Base-by-base conservation (phyloP, 2,113 vertebrate species). In the Onychostoma macrolepis region DNA sequence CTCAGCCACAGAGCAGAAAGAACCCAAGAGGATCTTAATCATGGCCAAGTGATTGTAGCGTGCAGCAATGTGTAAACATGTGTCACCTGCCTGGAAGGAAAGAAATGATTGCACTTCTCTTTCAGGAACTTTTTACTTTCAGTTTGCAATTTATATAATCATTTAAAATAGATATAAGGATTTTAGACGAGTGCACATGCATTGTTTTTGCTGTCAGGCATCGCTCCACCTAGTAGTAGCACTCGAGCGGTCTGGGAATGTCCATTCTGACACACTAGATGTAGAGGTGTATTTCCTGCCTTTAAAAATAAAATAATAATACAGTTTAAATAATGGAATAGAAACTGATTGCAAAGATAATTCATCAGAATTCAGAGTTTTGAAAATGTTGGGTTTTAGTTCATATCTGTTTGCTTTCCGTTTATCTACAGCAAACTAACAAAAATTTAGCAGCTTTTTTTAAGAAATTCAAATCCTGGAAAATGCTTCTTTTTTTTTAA, bases 191-290 rank as follows among this genome's bases (percentile, higher is more conserved):
- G 30, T 41, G 80, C 11, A 96, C 97, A 93, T 93, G 97, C 97
- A 1, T 97, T 96, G 88, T 98, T 99, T 94, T 97, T 97, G 89
- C 94, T 93, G 90, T 98, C 96, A 10, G 96, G 94, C 6, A 92
- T 95, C 88, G 96, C 95, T 78, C 97, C 97, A 63, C 95, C 97
- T 48, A 97, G 95, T 88, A 99, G 93, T 80, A 99, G 92, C 65
- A 97, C 87, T 4, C 94, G 95, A 6, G 95, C 93, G 2, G 96
- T 97, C 92, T 97, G 95, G 86, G 94, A 94, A 76, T 97, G 97
- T 90, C 95, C 97, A 19, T 99, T 99, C 93, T 98, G 97, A 94
- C 96, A 97, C 48, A 96, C 96, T 94, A 99, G 93, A 91, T 99
- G 97, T 86, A 99, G 96, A 45, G 97, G 94, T 8, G 96, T 97